Conservation (phyloP, 2,797 vertebrate genomes). For the Sebastes matsubarae region DNA sequence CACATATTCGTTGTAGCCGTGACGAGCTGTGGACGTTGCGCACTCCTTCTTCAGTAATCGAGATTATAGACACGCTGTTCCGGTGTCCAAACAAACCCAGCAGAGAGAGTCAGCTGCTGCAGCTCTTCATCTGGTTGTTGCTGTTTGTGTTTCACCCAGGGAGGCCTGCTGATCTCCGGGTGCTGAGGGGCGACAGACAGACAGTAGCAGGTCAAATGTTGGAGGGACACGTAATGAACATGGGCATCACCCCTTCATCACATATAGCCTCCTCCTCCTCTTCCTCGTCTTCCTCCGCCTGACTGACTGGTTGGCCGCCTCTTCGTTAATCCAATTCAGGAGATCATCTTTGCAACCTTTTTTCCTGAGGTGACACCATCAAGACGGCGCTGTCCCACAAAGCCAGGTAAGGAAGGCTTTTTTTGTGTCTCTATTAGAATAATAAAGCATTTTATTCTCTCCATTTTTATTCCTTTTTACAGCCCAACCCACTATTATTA, state of each 20-base stretch:
- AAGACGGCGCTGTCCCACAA: constrained; percentile 68
- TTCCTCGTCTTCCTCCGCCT: constrained; percentile 30
- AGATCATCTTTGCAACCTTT: constrained; percentile 68
- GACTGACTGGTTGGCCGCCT: constrained; percentile 58
- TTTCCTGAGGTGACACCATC: constrained; percentile 58
- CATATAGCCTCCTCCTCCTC: constrained; percentile 29
- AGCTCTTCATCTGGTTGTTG: constrained; percentile 20
- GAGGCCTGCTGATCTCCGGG: too few species aligned
- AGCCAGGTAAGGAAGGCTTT: constrained; percentile 64
- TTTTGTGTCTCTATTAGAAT: not conserved
- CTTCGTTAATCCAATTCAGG: constrained; percentile 73
- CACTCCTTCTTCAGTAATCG: not conserved
- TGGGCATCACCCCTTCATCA: constrained; percentile 62
- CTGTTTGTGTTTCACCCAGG: not conserved
- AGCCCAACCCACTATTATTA: not conserved
- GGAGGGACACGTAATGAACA: constrained; percentile 53
- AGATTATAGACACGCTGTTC: constrained; percentile 18
- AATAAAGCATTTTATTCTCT: not conserved
- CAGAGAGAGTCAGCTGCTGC: constrained; percentile 42
- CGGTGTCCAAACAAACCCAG: constrained; percentile 28
- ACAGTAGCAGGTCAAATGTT: constrained; percentile 61
- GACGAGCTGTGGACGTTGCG: constrained; percentile 31
- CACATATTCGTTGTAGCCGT: too few species aligned
- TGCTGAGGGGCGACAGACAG: not conserved
- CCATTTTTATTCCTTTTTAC: not conserved